These are phyloP conservation scores for Nesoenas mayeri DNA, from an alignment of 2,113 vertebrate species.

Conservation along the genomic window DNA sequence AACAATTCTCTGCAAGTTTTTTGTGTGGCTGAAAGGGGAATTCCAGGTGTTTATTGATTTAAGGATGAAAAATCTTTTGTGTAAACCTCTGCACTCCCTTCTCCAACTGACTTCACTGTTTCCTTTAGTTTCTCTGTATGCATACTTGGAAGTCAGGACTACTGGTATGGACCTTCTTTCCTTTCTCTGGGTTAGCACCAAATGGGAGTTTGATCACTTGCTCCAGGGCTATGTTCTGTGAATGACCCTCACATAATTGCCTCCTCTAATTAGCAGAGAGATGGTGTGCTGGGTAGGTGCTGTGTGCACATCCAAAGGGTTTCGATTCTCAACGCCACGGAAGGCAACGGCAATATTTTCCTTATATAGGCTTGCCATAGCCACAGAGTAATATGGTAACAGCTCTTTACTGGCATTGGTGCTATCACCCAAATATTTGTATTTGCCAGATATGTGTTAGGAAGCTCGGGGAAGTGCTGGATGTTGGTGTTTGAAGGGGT, in stretches of 20 bases:
- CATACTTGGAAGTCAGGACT: not conserved
- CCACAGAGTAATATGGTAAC: not conserved
- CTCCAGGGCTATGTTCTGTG: not conserved
- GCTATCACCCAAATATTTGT: not conserved
- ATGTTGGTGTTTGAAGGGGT: not conserved
- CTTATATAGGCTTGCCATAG: not conserved
- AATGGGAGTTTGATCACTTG: not conserved
- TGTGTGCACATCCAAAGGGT: fast-evolving
- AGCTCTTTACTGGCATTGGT: not conserved
- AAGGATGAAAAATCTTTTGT: not conserved
- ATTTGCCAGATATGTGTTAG: not conserved
- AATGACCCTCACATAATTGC: not conserved
- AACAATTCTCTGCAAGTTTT: not conserved
- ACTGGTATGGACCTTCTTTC: not conserved
- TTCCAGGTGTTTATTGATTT: not conserved
- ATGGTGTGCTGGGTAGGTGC: not conserved
- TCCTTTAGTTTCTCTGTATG: not conserved
- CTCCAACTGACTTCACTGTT: not conserved
- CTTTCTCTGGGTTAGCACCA: not conserved
- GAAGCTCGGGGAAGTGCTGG: not conserved
- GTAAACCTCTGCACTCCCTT: not conserved
- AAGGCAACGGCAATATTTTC: not conserved
- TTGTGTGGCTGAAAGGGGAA: not conserved
- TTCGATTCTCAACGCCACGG: fast-evolving
- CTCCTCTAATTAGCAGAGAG: not conserved